Base-by-base conservation (phyloP, 2,113 vertebrate species). In the Rhegmatorhina hoffmannsi region DNA sequence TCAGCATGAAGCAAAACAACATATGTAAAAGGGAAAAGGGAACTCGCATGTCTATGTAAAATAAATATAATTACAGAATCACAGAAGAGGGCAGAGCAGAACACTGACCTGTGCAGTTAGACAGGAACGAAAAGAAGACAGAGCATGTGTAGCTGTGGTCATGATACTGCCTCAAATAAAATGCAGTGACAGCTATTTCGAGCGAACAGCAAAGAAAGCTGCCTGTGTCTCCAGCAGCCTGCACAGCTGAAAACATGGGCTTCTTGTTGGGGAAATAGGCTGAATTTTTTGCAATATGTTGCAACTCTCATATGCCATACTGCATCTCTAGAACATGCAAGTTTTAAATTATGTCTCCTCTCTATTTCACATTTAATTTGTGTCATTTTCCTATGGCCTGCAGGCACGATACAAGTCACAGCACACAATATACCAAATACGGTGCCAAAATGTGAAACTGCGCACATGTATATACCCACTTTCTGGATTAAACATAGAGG, bases 1-100 rank as follows among this genome's bases (percentile, higher is more conserved):
- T 96, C 96, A 84, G 91, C 92, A 96, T 74, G 92, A 97, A 97
- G 95, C 90, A 97, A 97, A 97, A 97, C 93, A 98, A 96, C 97
- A 97, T 96, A 97, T 97, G 95, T 94, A 97, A 97, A 98, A 97
- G 87, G 44, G 58, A 77, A 67, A 68, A 82, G 80, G 86, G 88
- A 97, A 85, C 73, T 84, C 69, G 4, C 62, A 74, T 95, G 89
- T 91, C 96, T 97, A 24, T 91, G 86, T 86, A 97, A 98, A 97
- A 97, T 90, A 98, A 97, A 98, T 96, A 96, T 62, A 96, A 97
- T 95, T 91, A 87, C 68, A 95, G 92, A 96, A 92, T 66, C 69
- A 56, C 69, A 69, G 81, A 95, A 86, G 62, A 94, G 84, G 95
- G 87, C 79, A 85, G 53, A 90, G 89, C 73, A 52, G 60, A 79